phyloP scores from a whole-genome alignment of 2,113 vertebrate species.

The Eurypyga helias region DNA sequence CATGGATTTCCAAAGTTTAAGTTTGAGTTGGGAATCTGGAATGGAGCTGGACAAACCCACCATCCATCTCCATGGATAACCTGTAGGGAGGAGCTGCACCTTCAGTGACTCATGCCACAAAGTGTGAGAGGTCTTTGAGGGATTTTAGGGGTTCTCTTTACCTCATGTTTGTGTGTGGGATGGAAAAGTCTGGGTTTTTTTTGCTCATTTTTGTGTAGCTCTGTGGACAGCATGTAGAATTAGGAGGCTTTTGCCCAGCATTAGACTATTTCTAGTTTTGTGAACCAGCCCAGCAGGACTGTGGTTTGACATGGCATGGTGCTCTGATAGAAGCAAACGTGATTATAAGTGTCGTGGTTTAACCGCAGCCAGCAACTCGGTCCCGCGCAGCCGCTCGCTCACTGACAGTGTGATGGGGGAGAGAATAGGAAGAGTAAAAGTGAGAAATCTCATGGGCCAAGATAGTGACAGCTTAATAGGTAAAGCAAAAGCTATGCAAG shows the following conservation, averaged over 20 bases:
- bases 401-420: no score
- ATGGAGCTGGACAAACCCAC: background rate
- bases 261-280: background rate
- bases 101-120: background rate
- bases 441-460: no score
- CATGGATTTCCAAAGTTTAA: background rate
- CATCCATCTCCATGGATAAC: fast-evolving
- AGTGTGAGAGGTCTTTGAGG: fast-evolving
- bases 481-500: no score
- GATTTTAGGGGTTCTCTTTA: background rate
- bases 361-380: no score
- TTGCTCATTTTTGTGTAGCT: background rate
- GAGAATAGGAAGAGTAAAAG: no score
- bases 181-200: background rate
- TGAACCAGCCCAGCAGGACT: background rate
- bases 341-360: background rate
- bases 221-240: background rate
- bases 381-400: no score
- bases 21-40: background rate
- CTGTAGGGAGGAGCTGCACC: background rate
- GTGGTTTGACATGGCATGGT: background rate
- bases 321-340: background rate
- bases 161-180: fast-evolving
- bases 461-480: no score
- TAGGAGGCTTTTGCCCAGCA: background rate